Evolutionary conservation across 2,113 vertebrate genomes (phyloP), one percentile per base, ranked within the genome.

Genomic region (Athene cunicularia): DNA sequence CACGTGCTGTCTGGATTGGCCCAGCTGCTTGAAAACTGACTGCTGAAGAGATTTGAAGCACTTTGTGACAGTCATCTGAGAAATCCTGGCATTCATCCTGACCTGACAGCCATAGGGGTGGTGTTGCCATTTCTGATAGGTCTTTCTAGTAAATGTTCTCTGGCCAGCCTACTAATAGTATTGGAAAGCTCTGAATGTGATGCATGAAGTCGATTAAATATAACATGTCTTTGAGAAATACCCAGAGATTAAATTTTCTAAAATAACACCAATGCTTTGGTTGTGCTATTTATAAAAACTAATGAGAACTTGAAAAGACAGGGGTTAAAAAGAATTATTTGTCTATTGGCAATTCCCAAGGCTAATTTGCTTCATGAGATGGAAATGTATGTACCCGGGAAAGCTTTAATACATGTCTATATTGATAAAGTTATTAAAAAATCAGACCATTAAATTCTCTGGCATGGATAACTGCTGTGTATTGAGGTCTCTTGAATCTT

Each of bases 271-370:
- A 8, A 24, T 88, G 63, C 81, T 92, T 94, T 95, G n/a, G 58
- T 81, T 67, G 85, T 86, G n/a, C 74, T 91, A 77, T 92, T 95
- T 96, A 94, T 76, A 81, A 90, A 86, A 93, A 71, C 68, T 92
- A 93, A 95, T 86, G 90, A 95, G 80, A 86, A 80, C 26, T 92
- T 91, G 63, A 90, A 93, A 93, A 84, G 74, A 90, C 33, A 53
- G 20, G 72, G 90, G 94, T 97, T 94, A 91, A 95, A 95, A 94
- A 59, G 73, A 93, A 90, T 92, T 97, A 96, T 96, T 97, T 96
- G 74, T 67, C 83, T 91, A 32, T 45, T 90, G 74, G 76, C 74
- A 96, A 84, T 86, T 95, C 47, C 62, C 64, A 82, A 91, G 79
- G 64, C 81, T 88, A 88, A 87, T 97, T 96, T 93, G 22, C 84